Percentiles rank a stretch among this genome's conserved stretches.
Conservation (phyloP, 2,797 vertebrate species). For the Spinus pinus region DNA sequence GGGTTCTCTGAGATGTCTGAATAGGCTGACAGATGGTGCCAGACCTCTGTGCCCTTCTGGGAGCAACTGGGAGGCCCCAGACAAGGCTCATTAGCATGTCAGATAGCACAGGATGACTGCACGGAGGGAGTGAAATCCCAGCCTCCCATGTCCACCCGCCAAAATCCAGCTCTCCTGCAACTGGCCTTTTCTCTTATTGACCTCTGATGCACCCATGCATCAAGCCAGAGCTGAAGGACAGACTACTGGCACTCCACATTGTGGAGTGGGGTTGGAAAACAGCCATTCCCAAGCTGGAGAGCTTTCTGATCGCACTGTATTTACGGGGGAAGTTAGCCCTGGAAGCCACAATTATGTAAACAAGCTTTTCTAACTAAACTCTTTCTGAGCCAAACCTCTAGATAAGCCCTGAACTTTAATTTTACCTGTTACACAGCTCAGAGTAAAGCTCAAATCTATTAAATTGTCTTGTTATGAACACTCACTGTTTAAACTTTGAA, state of each 20-base stretch:
- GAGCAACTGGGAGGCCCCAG: neutral
- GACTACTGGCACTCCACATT: neutral
- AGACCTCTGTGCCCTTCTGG: neutral
- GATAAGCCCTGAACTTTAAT: neutral
- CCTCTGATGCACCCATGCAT: neutral
- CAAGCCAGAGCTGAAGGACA: neutral
- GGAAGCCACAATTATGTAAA: neutral
- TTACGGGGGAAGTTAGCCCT: neutral
- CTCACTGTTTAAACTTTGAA: neutral
- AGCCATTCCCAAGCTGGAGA: neutral
- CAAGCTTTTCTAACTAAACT: neutral
- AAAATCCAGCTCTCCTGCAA: neutral
- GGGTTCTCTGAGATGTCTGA: neutral
- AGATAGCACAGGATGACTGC: neutral
- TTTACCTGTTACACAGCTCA: neutral
- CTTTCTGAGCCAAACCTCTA: neutral
- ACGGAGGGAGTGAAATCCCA: neutral
- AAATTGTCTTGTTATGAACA: neutral
- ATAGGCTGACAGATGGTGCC: conserved; percentile 16
- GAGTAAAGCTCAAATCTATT: neutral
- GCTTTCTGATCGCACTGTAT: neutral
- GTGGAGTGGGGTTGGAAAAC: neutral
- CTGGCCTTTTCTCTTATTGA: neutral
- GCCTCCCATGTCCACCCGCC: rapidly evolving
- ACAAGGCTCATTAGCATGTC: neutral